These are phyloP conservation scores for Tympanoctomys barrerae DNA, from an alignment of 2,797 vertebrate genomes.

Conservation along the genomic window DNA sequence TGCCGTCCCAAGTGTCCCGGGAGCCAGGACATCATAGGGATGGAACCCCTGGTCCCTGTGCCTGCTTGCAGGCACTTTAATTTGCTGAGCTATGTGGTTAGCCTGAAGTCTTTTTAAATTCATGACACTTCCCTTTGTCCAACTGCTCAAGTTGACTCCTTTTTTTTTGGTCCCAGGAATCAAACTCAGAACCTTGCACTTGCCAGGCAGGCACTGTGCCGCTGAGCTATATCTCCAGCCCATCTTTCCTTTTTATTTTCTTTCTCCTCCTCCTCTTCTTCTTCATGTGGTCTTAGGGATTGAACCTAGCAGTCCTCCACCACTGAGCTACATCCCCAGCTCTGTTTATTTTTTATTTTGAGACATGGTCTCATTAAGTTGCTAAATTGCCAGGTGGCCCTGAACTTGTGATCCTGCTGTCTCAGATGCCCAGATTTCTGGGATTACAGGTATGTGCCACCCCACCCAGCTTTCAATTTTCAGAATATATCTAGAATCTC, in stretches of 20 bases:
- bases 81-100: too few species aligned
- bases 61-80: too few species aligned
- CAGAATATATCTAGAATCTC: neutral
- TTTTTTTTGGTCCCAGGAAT: neutral
- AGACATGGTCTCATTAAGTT: neutral
- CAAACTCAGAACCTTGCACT: too few species aligned
- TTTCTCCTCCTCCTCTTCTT: neutral
- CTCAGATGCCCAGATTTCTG: neutral
- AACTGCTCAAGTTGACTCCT: neutral
- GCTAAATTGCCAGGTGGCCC: neutral
- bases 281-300: neutral
- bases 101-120: neutral
- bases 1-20: too few species aligned
- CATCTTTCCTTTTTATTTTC: neutral
- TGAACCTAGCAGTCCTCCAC: neutral
- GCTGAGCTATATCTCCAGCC: too few species aligned
- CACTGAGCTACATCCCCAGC: neutral
- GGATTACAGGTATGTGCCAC: neutral
- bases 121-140: neutral
- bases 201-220: too few species aligned
- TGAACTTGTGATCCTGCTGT: neutral
- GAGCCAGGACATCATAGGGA: too few species aligned
- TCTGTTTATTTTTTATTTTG: neutral
- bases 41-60: too few species aligned
- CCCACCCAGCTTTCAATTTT: neutral